Evolutionary conservation across 2,113 vertebrate genomes (phyloP), one percentile per base, ranked within the genome.

Genomic region (Pygoscelis adeliae): DNA sequence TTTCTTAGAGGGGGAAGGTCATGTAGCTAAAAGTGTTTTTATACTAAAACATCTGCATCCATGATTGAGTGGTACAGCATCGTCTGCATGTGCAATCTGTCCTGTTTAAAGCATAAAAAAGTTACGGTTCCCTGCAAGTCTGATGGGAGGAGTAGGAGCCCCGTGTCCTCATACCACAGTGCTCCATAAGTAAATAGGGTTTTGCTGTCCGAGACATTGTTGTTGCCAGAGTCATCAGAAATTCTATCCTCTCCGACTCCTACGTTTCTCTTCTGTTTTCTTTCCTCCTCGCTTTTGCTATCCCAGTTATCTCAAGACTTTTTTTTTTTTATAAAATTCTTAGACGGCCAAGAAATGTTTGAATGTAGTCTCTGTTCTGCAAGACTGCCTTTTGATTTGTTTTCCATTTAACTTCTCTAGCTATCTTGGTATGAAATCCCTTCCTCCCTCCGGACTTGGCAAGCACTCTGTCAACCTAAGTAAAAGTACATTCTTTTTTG

Each of bases 361-460:
- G 83, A 97, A 87, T 89, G 49, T 79, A 76, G 83, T 61, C 91
- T 87, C 56, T 96, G 81, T 95, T 95, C 95, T 96, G 53, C 77
- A 72, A 46, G 72, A 44, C 56, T 94, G 83, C 93, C 78, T 89
- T 94, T 85, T 63, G 83, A 67, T 89, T 91, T 91, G 65, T 83
- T 96, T 95, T 84, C 70, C 62, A 56, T 89, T 95, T 95, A 92
- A 87, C 56, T 49, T 94, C 79, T 96, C 71, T 65, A 49, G 86
- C 65, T 95, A 65, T 93, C 94, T 90, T 95, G 89, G 87, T 96
- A 91, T 82, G 78, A 95, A 94, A 79, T 90, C 78, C 91, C 73
- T 84, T 62, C 83, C 77, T 91, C 86, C 78, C 77, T 66, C 59
- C 1, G 16, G 61, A 72, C 83, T 92, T 95, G 89, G 93, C 92